phyloP scores from a whole-genome alignment of 2,797 vertebrate genomes.

The Ispidina lecontei region DNA sequence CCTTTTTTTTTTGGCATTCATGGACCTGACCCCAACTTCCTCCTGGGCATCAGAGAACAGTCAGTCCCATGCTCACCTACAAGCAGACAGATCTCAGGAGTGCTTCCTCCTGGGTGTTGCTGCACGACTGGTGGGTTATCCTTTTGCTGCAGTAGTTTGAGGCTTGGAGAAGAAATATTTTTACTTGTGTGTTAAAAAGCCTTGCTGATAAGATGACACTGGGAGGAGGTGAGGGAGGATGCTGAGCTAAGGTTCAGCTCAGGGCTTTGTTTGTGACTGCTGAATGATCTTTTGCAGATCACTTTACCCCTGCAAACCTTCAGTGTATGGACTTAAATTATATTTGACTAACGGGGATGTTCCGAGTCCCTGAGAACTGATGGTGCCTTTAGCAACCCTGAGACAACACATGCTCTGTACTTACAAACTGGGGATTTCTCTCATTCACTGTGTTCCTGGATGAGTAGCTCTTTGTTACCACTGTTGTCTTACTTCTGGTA shows the following conservation, averaged over 20 bases:
- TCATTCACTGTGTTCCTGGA: background rate
- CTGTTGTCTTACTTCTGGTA: background rate
- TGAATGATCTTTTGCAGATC: background rate
- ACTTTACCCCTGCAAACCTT: background rate
- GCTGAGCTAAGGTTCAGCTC: background rate
- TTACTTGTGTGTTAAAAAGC: background rate
- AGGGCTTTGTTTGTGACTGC: background rate
- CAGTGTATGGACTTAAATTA: fast-evolving
- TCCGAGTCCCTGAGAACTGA: background rate
- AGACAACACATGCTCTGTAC: fast-evolving
- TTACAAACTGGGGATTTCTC: background rate
- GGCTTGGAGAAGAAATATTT: background rate
- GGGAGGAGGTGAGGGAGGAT: background rate
- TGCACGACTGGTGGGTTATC: background rate
- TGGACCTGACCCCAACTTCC: background rate
- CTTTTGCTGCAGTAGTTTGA: background rate
- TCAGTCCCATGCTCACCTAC: background rate
- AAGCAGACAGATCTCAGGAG: background rate
- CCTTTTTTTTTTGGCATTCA: background rate
- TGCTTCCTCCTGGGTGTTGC: background rate
- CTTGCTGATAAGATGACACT: background rate
- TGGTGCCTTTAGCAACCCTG: background rate
- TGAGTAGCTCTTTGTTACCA: background rate
- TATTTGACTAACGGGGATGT: background rate
- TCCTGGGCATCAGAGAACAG: constrained; percentile 1